Evolutionary conservation across 2,113 vertebrate genomes (phyloP), one percentile per base, ranked within the genome.

Genomic region (Pelvicachromis taeniatus): DNA sequence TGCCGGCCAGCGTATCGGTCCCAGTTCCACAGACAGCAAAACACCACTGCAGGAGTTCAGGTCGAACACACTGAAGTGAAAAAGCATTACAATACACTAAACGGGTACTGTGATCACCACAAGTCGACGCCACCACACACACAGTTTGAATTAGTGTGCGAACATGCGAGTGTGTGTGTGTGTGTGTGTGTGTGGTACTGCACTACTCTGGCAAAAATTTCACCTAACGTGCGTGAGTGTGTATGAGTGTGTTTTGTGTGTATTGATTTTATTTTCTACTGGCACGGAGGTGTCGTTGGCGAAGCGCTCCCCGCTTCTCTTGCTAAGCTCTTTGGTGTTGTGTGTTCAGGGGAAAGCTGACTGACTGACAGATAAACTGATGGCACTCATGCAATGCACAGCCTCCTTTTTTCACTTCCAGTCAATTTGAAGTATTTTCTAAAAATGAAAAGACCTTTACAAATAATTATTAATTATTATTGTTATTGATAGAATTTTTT

Each of bases 321-420:
- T 55, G 83, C 92, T 93, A 87, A 92, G 94, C 93, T 95, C 93
- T 95, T 95, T 92, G 93, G 87, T 79, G 91, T 93, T 86, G 93
- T 91, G 86, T 87, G 92, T 94, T 93, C 88, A 93, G 93, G 95
- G 91, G 90, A 93, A 95, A 95, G 94, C 91, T 94, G 95, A 95
- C 94, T 95, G 96, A 96, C 92, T 85, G 89, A 94, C 92, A 92
- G 93, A 93, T 92, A 87, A 91, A 96, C 95, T 85, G 89, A 95
- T 90, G 95, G 95, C 95, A 95, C 95, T 96, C 95, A 96, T 97
- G 95, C 96, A 96, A 96, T 96, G 96, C 96, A 96, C 95, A 96
- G 96, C 93, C 93, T 96, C 96, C 92, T 95, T 96, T 95, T 95
- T 95, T 94, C 87, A 95, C 94, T 95, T 95, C 85, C 85, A 94